Conservation (phyloP, 2,888 invertebrate genomes). For the Rugalucina vietnamica region DNA sequence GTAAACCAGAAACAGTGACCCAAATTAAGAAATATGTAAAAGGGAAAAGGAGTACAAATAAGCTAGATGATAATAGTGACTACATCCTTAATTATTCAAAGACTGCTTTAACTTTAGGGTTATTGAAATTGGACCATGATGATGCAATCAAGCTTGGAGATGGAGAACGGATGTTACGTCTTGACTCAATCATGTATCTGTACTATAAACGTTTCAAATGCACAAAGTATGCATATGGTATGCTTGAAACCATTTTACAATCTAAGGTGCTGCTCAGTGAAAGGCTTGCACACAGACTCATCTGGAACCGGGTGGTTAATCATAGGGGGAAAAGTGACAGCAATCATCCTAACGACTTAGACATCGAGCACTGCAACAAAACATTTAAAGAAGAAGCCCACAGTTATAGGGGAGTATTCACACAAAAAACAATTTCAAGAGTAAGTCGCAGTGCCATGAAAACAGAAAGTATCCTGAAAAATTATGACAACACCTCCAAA, state of each 20-base stretch:
- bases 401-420: slow-evolving; percentile 41
- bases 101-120: slow-evolving; percentile 6
- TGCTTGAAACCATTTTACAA: slow-evolving; percentile 36
- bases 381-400: slow-evolving; percentile 39
- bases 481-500: background rate
- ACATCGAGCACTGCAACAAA: slow-evolving; percentile 31
- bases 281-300: background rate
- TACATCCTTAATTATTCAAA: slow-evolving; percentile 26
- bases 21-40: slow-evolving; percentile 2
- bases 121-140: slow-evolving; percentile 35
- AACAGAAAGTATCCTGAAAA: background rate
- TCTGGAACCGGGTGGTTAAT: background rate
- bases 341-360: background rate
- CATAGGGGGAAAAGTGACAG: background rate
- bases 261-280: slow-evolving; percentile 31
- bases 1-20: too few species aligned
- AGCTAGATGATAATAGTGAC: background rate
- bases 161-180: slow-evolving; percentile 26
- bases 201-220: slow-evolving; percentile 27
- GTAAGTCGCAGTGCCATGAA: slow-evolving; percentile 12
- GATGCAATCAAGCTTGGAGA: slow-evolving; percentile 47
- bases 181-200: slow-evolving; percentile 25
- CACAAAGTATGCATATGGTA: slow-evolving; percentile 49
- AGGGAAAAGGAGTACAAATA: background rate
- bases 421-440: slow-evolving; percentile 2